Conservation (phyloP, 1,140 invertebrate species). For the Episyrphus balteatus region DNA sequence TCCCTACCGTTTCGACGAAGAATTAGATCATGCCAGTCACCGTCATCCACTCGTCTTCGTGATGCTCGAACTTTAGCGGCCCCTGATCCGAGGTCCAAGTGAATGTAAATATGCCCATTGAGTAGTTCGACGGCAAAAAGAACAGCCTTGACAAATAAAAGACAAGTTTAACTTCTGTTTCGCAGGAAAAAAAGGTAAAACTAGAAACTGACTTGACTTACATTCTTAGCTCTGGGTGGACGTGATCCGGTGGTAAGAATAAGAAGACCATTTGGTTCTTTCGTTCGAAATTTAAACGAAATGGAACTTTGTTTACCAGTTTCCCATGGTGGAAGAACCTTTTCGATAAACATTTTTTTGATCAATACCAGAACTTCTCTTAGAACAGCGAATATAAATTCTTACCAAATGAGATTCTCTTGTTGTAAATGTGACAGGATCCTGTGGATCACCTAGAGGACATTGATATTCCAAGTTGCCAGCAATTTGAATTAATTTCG, state of each 20-base stretch:
- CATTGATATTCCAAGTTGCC: constrained; percentile 85
- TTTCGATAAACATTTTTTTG: constrained; percentile 21
- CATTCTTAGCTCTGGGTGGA: constrained; percentile 49
- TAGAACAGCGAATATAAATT: constrained; percentile 10
- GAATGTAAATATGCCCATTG: constrained; percentile 84
- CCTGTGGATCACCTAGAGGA: constrained; percentile 69
- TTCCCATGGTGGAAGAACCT: constrained; percentile 81
- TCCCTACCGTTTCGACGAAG: constrained; percentile 66
- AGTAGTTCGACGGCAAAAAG: constrained; percentile 90
- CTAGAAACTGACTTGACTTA: constrained; percentile 8
- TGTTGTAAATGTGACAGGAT: constrained; percentile 85
- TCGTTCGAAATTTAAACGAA: constrained; percentile 88
- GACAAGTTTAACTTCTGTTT: not conserved
- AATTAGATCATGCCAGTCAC: constrained; percentile 81
- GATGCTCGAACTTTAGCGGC: constrained; percentile 74
- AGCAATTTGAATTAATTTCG: constrained; percentile 74
- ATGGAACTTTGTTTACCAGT: constrained; percentile 75
- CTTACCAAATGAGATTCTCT: constrained; percentile 78
- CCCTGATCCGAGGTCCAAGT: constrained; percentile 86
- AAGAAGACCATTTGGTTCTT: constrained; percentile 85
- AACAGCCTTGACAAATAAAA: constrained; percentile 53
- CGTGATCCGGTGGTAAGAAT: constrained; percentile 81
- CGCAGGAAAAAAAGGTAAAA: no score
- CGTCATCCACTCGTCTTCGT: constrained; percentile 73
- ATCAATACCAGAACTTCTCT: no score